Evolutionary conservation across 2,113 vertebrate genomes (phyloP), one percentile per base, ranked within the genome.

Genomic region (Corydoras maculifer): DNA sequence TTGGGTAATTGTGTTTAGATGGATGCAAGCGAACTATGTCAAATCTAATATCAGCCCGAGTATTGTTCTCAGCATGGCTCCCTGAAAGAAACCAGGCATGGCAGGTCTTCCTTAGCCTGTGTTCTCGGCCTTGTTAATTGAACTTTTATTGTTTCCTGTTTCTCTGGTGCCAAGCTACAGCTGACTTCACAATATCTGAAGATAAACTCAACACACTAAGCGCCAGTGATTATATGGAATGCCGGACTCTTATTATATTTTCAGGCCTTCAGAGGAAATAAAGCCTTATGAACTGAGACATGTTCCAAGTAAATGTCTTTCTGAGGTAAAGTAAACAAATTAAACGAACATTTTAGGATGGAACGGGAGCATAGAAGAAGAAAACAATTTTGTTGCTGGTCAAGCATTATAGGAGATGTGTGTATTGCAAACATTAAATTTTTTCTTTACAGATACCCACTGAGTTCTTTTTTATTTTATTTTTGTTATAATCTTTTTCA

Each of bases 121-220:
- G 62, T 43, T 58, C 58, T 75, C 68, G 59, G 50, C 74, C 65
- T 70, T 78, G 76, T 77, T 83, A 83, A 83, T 83, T 81, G 75
- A 77, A 78, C 78, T 71, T 80, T 78, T 83, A 79, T 80, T 81
- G 78, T 75, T 69, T 77, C 60, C 58, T 32, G 71, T 75, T 66
- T 65, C 60, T 68, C 68, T 51, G 72, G 43, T 43, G 29, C 13
- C 14, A 49, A 64, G 77, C 54, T 30, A 62, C 67, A 32, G 64
- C 62, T 69, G 67, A 67, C 51, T 69, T 49, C 29, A 54, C 35
- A 73, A 66, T 51, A 60, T 68, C 43, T 70, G 73, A 71, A 70
- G 77, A 80, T 73, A 79, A 77, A 83, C 65, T 58, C 64, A 69
- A 71, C 74, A 69, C 72, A 69, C 62, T 58, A 58, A 65, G 74